Base-by-base conservation (phyloP, 2,113 vertebrate genomes). In the Scophthalmus maximus region DNA sequence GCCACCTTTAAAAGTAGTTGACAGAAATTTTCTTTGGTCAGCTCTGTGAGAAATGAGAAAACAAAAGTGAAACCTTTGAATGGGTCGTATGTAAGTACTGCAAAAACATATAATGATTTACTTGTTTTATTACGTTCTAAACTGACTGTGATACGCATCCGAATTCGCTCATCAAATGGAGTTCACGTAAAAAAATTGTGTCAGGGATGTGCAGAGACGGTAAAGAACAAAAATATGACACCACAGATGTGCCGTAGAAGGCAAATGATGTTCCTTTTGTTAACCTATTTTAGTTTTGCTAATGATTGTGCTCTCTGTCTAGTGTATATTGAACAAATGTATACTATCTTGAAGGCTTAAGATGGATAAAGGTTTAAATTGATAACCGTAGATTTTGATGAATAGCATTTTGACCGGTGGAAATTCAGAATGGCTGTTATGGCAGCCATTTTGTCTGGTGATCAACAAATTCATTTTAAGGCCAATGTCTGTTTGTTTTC, bases 381-480 rank as follows among this genome's bases (percentile, higher is more conserved):
- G 1, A 70, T 58, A 22, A 23, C 9, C 46, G 9, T 8, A 12
- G 2, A 49, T 10, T 49, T 38, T 42, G 18, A 38, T 58, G 20
- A 52, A 65, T 18, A 26, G 15, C 12, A 14, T 40, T 65, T 74
- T 20, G 4, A 1, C 10, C 0, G 6, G 9, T 18, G 18, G 22
- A 27, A 29, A 60, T 49, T 59, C 6, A 44, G 6, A 47, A 57
- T 29, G 10, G 5, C 8, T 29, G 27, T 59, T 22, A 18, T 1
- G 12, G 40, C 17, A 25, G 20, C 38, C 25, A 36, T 69, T 73
- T 66, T 50, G 25, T 30, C 15, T 29, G 8, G 3, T 25, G 8
- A 76, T 7, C 15, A 38, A 10, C 14, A 32, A 47, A 38, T 66
- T 44, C 12, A 62, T 42, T 57, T 68, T 40, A 67, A 78, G 57